These are phyloP conservation scores for Diaprepes abbreviatus DNA, from an alignment of 2,888 invertebrate genomes.

Conservation along the genomic window DNA sequence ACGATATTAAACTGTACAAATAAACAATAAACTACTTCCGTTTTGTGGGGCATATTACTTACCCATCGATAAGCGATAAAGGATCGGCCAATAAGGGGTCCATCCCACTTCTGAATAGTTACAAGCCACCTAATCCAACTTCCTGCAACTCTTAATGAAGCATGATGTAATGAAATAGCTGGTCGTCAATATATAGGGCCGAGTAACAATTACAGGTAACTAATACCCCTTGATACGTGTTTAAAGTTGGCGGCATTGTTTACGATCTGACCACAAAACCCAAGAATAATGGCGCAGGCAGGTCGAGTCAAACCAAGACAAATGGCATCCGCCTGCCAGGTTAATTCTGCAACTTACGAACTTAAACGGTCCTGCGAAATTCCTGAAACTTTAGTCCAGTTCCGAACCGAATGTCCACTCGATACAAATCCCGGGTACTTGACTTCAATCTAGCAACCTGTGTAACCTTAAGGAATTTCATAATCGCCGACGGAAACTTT, in stretches of 20 bases:
- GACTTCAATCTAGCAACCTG: slow-evolving; percentile 52
- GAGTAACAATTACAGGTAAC: slow-evolving; percentile 66
- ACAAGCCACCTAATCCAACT: slow-evolving; percentile 60
- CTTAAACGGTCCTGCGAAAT: slow-evolving; percentile 62
- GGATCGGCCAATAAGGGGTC: slow-evolving; percentile 3
- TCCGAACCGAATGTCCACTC: slow-evolving; percentile 53
- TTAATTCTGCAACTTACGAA: slow-evolving; percentile 67
- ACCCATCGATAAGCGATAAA: slow-evolving; percentile 10
- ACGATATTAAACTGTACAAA: background rate
- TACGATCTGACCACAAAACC: slow-evolving; percentile 66
- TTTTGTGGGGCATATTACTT: slow-evolving; percentile 8
- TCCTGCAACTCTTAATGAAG: slow-evolving; percentile 60
- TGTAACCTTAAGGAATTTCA: slow-evolving; percentile 62
- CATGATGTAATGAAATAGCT: slow-evolving; percentile 66
- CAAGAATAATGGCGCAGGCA: slow-evolving; percentile 65
- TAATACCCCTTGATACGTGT: slow-evolving; percentile 67
- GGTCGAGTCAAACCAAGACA: slow-evolving; percentile 68
- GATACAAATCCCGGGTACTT: slow-evolving; percentile 55
- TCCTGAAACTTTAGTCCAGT: slow-evolving; percentile 59
- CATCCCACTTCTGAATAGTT: slow-evolving; percentile 50
- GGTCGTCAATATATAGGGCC: slow-evolving; percentile 61
- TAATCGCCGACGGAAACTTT: slow-evolving; percentile 46
- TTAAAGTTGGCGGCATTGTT: slow-evolving; percentile 68
- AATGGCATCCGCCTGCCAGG: slow-evolving; percentile 67
- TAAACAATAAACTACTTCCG: background rate